Evolutionary conservation across 2,113 vertebrate species (phyloP), one percentile per base, ranked within the genome.

Genomic region (Callionymus lyra): DNA sequence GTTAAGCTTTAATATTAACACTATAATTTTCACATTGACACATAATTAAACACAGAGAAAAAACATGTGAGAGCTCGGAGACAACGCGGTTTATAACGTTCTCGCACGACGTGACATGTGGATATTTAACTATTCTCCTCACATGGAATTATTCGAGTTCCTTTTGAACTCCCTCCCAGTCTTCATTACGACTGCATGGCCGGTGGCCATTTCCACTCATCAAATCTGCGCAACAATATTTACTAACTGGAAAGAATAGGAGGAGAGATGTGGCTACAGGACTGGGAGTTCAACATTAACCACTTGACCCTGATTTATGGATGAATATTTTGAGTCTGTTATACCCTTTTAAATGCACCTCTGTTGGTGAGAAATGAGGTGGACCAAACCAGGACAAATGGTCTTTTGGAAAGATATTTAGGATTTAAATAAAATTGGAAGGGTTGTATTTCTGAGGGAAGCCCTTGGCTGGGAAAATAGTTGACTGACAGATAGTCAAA

Each of bases 171-270:
- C 12, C 18, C 56, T 82, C 76, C 79, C 79, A 42, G 49, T 55
- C 49, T 71, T 85, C 82, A 85, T 86, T 80, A 86, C 67, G 80
- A 84, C 81, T 85, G 78, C 76, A 85, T 83, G 71, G 66, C 70
- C 69, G 38, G 9, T 61, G 65, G 76, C 78, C 74, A 70, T 56
- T 72, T 80, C 68, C 58, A 79, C 68, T 72, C 71, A 73, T 79
- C 63, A 59, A 74, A 59, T 73, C 50, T 32, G 53, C 55, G 41
- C 58, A 82, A 74, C 78, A 86, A 85, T 83, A 85, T 85, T 85
- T 76, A 85, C 78, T 71, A 79, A 83, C 61, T 63, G 63, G 72
- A 79, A 84, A 83, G 76, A 77, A 81, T 76, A 71, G 61, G 61
- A 56, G 50, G 49, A 42, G 50, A 56, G 31, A 46, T 65, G 66